These are phyloP conservation scores for Camarhynchus parvulus DNA, from an alignment of 2,113 vertebrate species.

Conservation along the genomic window DNA sequence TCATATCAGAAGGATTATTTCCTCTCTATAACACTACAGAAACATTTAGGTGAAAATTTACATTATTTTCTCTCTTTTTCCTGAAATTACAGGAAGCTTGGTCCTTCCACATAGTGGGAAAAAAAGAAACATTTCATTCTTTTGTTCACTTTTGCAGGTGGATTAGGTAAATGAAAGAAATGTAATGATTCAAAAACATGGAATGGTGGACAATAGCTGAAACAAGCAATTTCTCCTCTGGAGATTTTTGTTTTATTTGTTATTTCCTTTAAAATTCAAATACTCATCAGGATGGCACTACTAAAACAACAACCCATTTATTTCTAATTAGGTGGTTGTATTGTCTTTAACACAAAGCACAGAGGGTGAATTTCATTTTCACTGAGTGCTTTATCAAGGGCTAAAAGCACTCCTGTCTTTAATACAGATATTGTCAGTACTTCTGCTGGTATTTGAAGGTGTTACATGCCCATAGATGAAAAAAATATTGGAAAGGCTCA, in stretches of 20 bases:
- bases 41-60: background rate
- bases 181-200: background rate
- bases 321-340: background rate
- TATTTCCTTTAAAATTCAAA: background rate
- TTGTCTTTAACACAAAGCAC: background rate
- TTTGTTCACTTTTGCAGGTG: background rate
- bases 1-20: background rate
- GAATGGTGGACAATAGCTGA: background rate
- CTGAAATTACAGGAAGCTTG: background rate
- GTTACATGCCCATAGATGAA: background rate
- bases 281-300: background rate
- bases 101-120: background rate
- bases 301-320: background rate
- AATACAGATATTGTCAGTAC: background rate
- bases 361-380: background rate
- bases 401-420: background rate
- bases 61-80: background rate
- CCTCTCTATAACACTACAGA: background rate
- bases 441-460: background rate
- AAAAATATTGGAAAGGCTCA: background rate
- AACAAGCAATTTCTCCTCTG: background rate
- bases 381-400: background rate
- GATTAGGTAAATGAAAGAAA: background rate
- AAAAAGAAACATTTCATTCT: background rate
- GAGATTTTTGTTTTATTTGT: background rate